Conservation (phyloP, 2,797 vertebrate genomes). For the Todus mexicanus region DNA sequence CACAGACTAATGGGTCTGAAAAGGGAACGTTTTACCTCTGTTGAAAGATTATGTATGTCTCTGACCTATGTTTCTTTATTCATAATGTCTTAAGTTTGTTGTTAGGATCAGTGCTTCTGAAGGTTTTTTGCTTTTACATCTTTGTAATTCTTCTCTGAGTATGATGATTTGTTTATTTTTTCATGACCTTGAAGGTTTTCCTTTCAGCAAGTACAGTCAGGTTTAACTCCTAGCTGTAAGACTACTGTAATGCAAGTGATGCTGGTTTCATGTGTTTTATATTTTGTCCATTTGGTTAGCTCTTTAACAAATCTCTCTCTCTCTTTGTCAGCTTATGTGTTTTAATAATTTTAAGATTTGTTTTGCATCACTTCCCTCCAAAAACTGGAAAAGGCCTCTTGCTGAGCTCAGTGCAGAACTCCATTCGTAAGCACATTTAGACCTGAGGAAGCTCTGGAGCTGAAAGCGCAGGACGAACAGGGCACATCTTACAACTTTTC, state of each 20-base stretch:
- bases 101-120: neutral
- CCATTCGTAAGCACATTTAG: neutral
- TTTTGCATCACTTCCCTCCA: neutral
- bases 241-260: neutral
- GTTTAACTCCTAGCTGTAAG: neutral
- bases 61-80: neutral
- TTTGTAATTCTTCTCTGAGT: neutral
- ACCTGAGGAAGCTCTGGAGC: neutral
- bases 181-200: neutral
- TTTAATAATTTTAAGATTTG: neutral
- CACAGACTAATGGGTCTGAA: neutral
- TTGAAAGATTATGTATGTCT: neutral
- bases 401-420: neutral
- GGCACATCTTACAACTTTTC: neutral
- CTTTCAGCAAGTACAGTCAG: neutral
- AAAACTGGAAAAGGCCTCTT: neutral
- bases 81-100: neutral
- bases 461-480: neutral
- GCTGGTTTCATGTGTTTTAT: neutral
- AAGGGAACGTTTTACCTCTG: neutral
- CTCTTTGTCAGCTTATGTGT: neutral
- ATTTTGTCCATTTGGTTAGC: neutral
- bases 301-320: neutral
- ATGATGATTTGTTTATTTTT: neutral
- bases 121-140: neutral